Evolutionary conservation across 1,140 invertebrate species (phyloP).

Genomic region (Lutraria rhynchaena): DNA sequence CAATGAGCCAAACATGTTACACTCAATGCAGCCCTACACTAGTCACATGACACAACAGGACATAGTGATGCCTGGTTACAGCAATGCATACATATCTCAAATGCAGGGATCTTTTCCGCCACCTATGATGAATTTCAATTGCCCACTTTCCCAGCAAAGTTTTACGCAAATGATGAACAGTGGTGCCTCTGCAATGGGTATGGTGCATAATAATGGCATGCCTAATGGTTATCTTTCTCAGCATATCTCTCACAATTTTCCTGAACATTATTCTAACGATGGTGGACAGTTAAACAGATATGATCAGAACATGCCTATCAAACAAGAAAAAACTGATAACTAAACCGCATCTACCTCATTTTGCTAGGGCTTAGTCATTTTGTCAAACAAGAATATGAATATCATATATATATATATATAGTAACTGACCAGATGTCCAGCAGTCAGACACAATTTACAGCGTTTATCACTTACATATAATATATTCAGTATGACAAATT

Average conservation of each 20-base stretch:
- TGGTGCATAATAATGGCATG: not conserved
- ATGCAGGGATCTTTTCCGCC: slow-evolving; percentile 11
- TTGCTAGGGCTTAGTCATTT: too few relatives aligned
- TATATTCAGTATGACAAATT: too few relatives aligned
- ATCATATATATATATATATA: too few relatives aligned
- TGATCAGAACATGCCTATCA: slow-evolving; percentile 33
- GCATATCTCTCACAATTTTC: not conserved
- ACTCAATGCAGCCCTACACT: slow-evolving; percentile 17
- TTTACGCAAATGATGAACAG: slow-evolving; percentile 11
- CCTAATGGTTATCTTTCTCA: not conserved
- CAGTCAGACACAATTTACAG: too few relatives aligned
- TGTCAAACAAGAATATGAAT: too few relatives aligned
- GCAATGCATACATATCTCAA: slow-evolving; percentile 33
- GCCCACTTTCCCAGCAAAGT: not conserved
- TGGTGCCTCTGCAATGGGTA: not conserved
- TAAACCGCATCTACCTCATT: too few relatives aligned
- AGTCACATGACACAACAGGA: slow-evolving; percentile 10
- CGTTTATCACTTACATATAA: too few relatives aligned
- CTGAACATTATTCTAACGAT: not conserved
- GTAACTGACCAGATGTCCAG: too few relatives aligned
- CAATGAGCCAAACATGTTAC: not conserved
- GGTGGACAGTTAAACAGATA: slow-evolving; percentile 1
- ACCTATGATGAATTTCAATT: not conserved
- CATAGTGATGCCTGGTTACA: slow-evolving; percentile 4
- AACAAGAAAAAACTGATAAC: slow-evolving; percentile 50